phyloP scores from a whole-genome alignment of 53 echinoderm and acorn worm species.

The Hippasteria phrygiana region DNA sequence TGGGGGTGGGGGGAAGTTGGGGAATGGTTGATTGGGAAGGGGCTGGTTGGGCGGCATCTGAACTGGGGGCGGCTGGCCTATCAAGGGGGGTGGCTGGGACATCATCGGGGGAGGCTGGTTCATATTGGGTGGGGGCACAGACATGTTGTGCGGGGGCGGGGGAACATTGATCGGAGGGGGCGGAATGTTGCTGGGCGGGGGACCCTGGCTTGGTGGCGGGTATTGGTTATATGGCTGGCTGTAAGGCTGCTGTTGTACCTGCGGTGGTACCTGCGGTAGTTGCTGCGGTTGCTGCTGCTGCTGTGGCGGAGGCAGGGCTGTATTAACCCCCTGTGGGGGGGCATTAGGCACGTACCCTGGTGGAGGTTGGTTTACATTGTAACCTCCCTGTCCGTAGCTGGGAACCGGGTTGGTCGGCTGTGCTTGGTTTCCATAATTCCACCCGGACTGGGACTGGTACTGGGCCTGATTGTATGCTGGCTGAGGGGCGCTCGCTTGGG shows the following conservation, averaged over 20 bases:
- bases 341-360: slow-evolving; percentile 36
- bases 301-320: slow-evolving; percentile 36
- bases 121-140: slow-evolving; percentile 49
- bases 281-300: slow-evolving; percentile 48
- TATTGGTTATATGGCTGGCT: slow-evolving; percentile 58
- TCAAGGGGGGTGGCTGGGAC: slow-evolving; percentile 52
- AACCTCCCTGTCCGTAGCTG: slow-evolving; percentile 30
- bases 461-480: slow-evolving; percentile 43
- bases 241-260: slow-evolving; percentile 60
- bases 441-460: slow-evolving; percentile 27
- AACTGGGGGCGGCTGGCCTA: slow-evolving; percentile 56
- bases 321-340: slow-evolving; percentile 54
- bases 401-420: slow-evolving; percentile 14
- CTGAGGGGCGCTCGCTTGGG: slow-evolving; percentile 28
- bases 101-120: slow-evolving; percentile 57
- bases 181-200: slow-evolving; percentile 56
- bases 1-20: slow-evolving; percentile 53
- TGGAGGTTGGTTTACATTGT: slow-evolving; percentile 56
- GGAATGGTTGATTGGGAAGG: slow-evolving; percentile 61
- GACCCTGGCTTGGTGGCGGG: slow-evolving; percentile 57
- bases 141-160: slow-evolving; percentile 63
- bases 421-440: slow-evolving; percentile 34
- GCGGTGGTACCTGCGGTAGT: slow-evolving; percentile 15
- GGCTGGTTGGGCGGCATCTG: slow-evolving; percentile 51
- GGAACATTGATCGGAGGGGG: slow-evolving; percentile 65